phyloP scores from a whole-genome alignment of 2,888 invertebrate species.

The Eilema griseolum region DNA sequence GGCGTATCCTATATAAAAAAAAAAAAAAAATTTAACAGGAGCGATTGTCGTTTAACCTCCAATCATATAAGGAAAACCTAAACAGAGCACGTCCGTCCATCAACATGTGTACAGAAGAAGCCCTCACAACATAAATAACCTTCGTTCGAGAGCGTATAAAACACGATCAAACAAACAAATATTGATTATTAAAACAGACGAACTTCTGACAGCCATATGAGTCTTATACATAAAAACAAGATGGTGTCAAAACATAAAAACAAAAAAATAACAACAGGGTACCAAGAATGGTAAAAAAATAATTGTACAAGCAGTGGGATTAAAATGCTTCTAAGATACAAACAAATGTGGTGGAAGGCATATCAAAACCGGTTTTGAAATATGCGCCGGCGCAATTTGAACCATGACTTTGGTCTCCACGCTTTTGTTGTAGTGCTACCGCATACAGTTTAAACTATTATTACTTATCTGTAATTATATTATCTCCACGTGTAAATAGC shows the following conservation, averaged over 20 bases:
- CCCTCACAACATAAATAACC: no score
- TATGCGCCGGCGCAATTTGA: constrained; percentile 22
- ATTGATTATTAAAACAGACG: background rate
- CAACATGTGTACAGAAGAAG: no score
- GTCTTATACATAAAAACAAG: background rate
- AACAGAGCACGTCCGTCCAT: no score
- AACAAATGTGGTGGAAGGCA: constrained; percentile 26
- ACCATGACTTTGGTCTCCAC: constrained; percentile 36
- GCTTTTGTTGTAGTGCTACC: constrained; percentile 27
- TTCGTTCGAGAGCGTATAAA: background rate
- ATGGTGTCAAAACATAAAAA: constrained; percentile 9
- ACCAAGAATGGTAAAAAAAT: constrained; percentile 25
- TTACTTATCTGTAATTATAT: background rate
- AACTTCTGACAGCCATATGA: constrained; percentile 2
- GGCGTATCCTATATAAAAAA: no score
- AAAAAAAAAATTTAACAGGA: no score
- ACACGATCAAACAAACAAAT: background rate
- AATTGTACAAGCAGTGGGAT: constrained; percentile 19
- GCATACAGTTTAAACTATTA: background rate
- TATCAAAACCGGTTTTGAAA: constrained; percentile 40
- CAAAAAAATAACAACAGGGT: constrained; percentile 12
- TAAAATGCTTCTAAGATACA: constrained; percentile 38
- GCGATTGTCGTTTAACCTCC: no score
- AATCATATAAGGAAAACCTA: no score
- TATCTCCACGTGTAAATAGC: background rate